Base-by-base conservation (phyloP, 2,888 invertebrate species). In the Boloria selene region DNA sequence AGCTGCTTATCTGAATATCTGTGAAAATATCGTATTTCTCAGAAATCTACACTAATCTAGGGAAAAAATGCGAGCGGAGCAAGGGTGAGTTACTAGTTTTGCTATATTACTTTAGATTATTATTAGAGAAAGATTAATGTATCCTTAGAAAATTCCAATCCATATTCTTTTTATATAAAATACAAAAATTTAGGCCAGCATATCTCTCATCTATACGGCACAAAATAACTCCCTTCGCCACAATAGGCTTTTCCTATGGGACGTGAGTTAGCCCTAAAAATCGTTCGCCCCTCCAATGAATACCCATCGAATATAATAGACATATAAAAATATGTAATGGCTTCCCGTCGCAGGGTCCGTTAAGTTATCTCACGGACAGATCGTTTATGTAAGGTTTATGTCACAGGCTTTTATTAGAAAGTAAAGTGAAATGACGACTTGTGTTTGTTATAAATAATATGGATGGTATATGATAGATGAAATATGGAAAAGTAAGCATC, bases 361-460 rank as follows among this genome's bases (percentile, higher is more conserved):
- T 80, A 76, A 80, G 78, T 78, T 86, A 84, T 84, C 83, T 75
- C 70, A 62, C 52, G 72, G 77, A 74, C 75, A 79, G 79, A 80
- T 81, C 84, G 82, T 84, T 85, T 85, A 84, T 83, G 79, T 75
- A 77, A 82, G 83, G 81, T 84, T 85, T 85, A 84, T 83, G 79
- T 75, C 74, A 71, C 72, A 67, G 79, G 83, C 79, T 82, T 87
- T 88, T 87, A 89, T 86, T 80, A 82, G 79, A 75, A 72, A 83
- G 84, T 87, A 84, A 88, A 86, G 65, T 59, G 61, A 76, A 79
- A 85, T 74, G 79, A 77, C 75, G 69, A 66, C 18, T 51, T 64
- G 17, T 61, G 53, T 18, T 52, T 16, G 51, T 53, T 58, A 44
- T 55, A 61, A 56, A 26, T 47, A 44, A n/a, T 22, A 51, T n/a